Base-by-base conservation (phyloP, 2,113 vertebrate species). In the Gorsachius goisagi region DNA sequence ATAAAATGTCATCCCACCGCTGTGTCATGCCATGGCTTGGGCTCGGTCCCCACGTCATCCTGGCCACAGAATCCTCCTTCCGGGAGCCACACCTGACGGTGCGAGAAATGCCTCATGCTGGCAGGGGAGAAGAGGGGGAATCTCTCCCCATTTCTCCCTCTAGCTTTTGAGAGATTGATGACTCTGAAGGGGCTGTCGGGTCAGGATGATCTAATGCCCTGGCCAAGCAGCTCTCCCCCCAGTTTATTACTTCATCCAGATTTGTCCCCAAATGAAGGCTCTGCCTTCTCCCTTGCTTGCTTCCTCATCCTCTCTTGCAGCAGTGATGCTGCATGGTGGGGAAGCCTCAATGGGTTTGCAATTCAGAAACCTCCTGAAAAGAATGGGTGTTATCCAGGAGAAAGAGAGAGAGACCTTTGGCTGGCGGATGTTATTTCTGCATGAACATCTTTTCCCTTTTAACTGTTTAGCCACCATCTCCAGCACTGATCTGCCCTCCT, bases 341-440 rank as follows among this genome's bases (percentile, higher is more conserved):
- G 58, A 93, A 88, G 67, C 56, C 74, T 87, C 53, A 44, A 15
- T 44, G 41, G 41, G 15, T 64, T 75, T 82, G 71, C 66, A 66
- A 9, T 88, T 63, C 63, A 75, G 58, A 93, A 88, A 71, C 56
- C 74, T 87, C 53, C 69, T 85, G 68, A 91, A 62, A 55, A 72
- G 88, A 76, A 63, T 3, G 53, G 72, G 33, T 89, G 58, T 90
- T 85, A 76, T 45, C 69, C 37, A 60, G 56, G 56, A 91, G 74
- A 58, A 68, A 69, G 33, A 76, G 73, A 77, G 82, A 73, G 41
- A 78, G 24, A 97, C 67, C 92, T 94, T 97, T 95, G 84, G 20
- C 60, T 85, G 72, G 47, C 6, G 12, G 56, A 69, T 92, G 33
- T 92, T 87, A 52, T 90, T 90, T 95, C 62, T 89, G 44, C 60